A percentile compares a stretch with the other conserved stretches of the same genome.
These are phyloP conservation scores for Phymorhynchus buccinoides DNA, from an alignment of 1,140 invertebrate species.

Conservation along the genomic window DNA sequence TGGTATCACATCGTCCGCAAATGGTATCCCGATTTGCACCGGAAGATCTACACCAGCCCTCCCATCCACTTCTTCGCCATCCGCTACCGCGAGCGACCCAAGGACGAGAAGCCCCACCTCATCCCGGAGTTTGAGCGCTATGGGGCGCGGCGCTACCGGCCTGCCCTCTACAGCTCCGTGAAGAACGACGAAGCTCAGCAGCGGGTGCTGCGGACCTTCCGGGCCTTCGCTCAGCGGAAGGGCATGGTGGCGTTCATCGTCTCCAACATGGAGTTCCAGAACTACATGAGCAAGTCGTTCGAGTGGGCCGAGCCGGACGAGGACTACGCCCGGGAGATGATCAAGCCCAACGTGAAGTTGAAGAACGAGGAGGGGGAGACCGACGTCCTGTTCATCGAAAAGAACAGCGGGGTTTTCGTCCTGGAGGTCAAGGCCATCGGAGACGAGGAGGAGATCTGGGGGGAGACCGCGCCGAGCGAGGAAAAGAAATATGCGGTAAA, in stretches of 20 bases:
- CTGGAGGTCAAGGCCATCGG: conserved; percentile 21
- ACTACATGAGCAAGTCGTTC: conserved; percentile 27
- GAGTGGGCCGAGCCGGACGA: not conserved
- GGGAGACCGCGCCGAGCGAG: not conserved
- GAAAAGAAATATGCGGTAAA: not conserved
- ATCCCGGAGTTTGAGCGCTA: not conserved
- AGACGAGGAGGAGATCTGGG: not conserved
- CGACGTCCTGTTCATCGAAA: conserved; percentile 19
- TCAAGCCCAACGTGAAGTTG: not conserved
- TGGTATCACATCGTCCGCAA: conserved; percentile 1
- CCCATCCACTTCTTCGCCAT: not conserved
- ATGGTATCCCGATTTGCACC: conserved; percentile 17
- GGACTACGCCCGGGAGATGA: not conserved
- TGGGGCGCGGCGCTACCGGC: not conserved
- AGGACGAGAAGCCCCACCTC: not conserved
- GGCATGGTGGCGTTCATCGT: not conserved
- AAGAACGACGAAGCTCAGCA: conserved; percentile 18
- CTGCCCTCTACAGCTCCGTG: not conserved
- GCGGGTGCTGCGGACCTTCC: not conserved
- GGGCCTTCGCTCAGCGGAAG: not conserved
- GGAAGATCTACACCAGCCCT: not conserved
- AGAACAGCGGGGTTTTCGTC: not conserved
- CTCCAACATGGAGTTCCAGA: conserved; percentile 33
- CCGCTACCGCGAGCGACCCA: not conserved
- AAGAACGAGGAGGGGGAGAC: not conserved